phyloP scores from a whole-genome alignment of 2,797 vertebrate genomes.

The Vipera ursinii region DNA sequence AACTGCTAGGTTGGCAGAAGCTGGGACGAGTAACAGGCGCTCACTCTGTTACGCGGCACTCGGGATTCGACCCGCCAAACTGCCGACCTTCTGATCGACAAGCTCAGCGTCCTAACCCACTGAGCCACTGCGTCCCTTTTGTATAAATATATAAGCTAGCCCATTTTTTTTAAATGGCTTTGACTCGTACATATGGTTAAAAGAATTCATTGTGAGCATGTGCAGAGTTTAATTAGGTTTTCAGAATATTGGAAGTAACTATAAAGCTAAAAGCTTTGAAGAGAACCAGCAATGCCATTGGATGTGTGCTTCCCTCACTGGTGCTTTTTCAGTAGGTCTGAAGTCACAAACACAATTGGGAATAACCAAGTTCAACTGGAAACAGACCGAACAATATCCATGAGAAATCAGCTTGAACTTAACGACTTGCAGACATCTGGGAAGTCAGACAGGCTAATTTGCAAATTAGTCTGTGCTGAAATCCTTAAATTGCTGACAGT shows the following conservation, averaged over 20 bases:
- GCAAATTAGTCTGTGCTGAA: not conserved
- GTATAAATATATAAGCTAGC: not conserved
- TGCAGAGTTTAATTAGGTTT: not conserved
- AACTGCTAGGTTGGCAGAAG: too few relatives aligned
- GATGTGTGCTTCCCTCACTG: rapidly evolving
- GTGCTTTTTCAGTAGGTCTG: not conserved
- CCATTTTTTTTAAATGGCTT: not conserved
- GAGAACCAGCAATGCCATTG: not conserved
- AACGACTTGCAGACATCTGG: constrained; percentile 27
- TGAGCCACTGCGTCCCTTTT: not conserved
- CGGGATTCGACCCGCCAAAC: too few relatives aligned
- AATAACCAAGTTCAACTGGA: not conserved
- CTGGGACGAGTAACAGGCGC: too few relatives aligned
- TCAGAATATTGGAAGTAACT: not conserved
- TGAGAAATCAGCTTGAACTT: constrained; percentile 9
- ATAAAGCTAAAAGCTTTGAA: not conserved
- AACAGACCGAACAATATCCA: not conserved
- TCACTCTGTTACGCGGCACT: too few relatives aligned
- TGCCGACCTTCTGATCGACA: too few relatives aligned
- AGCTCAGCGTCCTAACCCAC: too few relatives aligned
- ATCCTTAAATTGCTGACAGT: constrained; percentile 24
- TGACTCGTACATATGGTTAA: not conserved
- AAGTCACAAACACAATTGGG: not conserved
- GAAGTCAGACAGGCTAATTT: constrained; percentile 3
- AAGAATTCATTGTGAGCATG: not conserved